These are phyloP conservation scores for Tringa solitaria DNA, from an alignment of 2,113 vertebrate species.

Conservation along the genomic window DNA sequence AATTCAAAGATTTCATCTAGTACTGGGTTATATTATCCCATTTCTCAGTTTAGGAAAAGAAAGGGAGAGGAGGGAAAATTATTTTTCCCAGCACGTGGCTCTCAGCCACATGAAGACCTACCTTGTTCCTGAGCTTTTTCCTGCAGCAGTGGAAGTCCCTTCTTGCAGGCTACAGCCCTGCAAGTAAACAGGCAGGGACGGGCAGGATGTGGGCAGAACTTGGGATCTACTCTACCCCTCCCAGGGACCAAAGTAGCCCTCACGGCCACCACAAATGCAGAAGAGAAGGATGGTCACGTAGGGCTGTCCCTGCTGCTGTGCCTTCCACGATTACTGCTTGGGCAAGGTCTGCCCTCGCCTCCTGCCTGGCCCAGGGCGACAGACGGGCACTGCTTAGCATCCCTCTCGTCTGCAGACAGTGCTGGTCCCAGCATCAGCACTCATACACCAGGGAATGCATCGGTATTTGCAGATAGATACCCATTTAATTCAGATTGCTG, in stretches of 20 bases:
- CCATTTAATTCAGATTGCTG: neutral
- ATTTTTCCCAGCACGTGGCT: neutral
- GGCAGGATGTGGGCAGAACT: constrained; percentile 61
- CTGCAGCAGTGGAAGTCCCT: neutral
- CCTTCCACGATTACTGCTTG: neutral
- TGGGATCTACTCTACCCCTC: constrained; percentile 34
- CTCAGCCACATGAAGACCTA: neutral
- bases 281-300: neutral
- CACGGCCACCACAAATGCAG: constrained; percentile 6
- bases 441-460: fast-evolving
- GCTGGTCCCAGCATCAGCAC: neutral
- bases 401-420: neutral
- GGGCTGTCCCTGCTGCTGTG: neutral
- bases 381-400: neutral
- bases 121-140: neutral
- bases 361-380: neutral
- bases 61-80: neutral
- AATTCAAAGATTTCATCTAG: neutral
- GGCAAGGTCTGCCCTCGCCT: neutral
- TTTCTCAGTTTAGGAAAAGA: neutral
- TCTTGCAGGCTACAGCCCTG: neutral
- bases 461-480: neutral
- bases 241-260: constrained; percentile 59
- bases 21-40: neutral
- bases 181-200: constrained; percentile 40